Conservation (phyloP, 2,888 invertebrate species). For the Drosophila anomalata region DNA sequence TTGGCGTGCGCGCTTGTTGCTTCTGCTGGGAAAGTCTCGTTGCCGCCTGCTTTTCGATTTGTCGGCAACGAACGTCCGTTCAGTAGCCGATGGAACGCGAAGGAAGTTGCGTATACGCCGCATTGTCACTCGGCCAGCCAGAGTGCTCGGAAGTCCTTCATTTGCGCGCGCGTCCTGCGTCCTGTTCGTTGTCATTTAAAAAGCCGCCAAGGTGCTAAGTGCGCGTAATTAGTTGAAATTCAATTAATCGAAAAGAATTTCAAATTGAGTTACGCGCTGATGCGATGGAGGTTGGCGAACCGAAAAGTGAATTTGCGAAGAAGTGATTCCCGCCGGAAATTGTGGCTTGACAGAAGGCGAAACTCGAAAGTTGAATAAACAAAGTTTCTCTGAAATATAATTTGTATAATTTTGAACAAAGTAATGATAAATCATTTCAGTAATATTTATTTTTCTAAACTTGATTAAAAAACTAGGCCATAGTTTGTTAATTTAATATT, state of each 20-base stretch:
- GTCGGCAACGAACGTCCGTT: conserved; percentile 61
- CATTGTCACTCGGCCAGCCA: conserved; percentile 39
- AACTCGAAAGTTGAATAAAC: neutral
- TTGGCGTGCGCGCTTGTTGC: conserved; percentile 67
- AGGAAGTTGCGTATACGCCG: conserved; percentile 78
- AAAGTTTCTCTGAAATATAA: neutral
- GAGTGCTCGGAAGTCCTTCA: conserved; percentile 39
- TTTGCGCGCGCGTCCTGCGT: conserved; percentile 37
- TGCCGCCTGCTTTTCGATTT: conserved; percentile 37
- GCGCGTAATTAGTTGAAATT: conserved; percentile 58
- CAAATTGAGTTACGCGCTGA: conserved; percentile 46
- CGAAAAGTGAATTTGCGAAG: conserved; percentile 16
- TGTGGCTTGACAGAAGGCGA: conserved; percentile 26
- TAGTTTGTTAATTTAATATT: neutral
- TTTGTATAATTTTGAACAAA: neutral
- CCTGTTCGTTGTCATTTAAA: conserved; percentile 1
- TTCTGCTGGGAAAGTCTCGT: conserved; percentile 47
- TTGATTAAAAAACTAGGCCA: neutral
- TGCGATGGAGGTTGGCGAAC: conserved; percentile 27
- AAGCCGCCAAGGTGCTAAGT: conserved; percentile 60
- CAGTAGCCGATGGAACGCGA: conserved; percentile 78
- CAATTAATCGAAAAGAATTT: conserved; percentile 54
- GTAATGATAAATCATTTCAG: neutral
- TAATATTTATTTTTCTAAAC: neutral
- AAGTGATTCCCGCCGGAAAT: conserved; percentile 38